These are phyloP conservation scores for Drosophila kepulauana DNA, from an alignment of 1,140 invertebrate genomes.

Conservation along the genomic window DNA sequence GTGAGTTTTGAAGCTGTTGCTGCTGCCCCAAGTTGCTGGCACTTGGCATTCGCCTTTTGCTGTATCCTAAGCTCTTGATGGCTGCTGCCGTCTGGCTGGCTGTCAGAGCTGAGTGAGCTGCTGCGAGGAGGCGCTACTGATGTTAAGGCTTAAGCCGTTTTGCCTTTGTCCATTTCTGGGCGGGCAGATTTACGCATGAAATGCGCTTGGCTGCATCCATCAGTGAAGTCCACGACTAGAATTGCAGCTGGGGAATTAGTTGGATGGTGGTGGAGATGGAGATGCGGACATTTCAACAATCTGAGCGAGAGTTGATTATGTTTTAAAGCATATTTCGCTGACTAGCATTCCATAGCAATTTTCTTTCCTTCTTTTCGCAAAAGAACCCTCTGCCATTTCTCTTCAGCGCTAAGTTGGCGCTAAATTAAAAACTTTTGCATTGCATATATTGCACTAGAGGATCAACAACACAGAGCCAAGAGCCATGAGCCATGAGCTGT, in stretches of 20 bases:
- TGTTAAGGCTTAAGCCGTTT: constrained; percentile 37
- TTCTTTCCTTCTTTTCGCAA: background rate
- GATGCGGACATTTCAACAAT: constrained; percentile 34
- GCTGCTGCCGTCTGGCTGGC: background rate
- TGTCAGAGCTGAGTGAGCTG: background rate
- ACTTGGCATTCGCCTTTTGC: constrained; percentile 9
- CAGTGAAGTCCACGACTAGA: constrained; percentile 2
- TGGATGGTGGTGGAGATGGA: constrained; percentile 11
- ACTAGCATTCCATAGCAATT: constrained; percentile 25
- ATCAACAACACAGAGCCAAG: constrained; percentile 40
- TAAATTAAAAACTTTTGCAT: constrained; percentile 82
- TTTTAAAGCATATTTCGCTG: constrained; percentile 79
- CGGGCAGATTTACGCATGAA: constrained; percentile 48
- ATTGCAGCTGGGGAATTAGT: constrained; percentile 45
- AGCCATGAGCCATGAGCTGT: background rate
- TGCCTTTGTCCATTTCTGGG: constrained; percentile 29
- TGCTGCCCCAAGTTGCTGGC: constrained; percentile 20
- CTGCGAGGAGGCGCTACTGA: background rate
- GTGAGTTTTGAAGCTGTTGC: constrained; percentile 15
- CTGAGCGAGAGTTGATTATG: constrained; percentile 72
- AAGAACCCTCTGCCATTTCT: constrained; percentile 50
- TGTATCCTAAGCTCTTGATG: constrained; percentile 39
- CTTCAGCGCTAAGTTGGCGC: constrained; percentile 80
- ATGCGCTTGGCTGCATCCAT: constrained; percentile 37
- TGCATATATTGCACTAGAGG: constrained; percentile 75